Conservation (phyloP, 1,140 invertebrate genomes). For the Glomeris maerens region DNA sequence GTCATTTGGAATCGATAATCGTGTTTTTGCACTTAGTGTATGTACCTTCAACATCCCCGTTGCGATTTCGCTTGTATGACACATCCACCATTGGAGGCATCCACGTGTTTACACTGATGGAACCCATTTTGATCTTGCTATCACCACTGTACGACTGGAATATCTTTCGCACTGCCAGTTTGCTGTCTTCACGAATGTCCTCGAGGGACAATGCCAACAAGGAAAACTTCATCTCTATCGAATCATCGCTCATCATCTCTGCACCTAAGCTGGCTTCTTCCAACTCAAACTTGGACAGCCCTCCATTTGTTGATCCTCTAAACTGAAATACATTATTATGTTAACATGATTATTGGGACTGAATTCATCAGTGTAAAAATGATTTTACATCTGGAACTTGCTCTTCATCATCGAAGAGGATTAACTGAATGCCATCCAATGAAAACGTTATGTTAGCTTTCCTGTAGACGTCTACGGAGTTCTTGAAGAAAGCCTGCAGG, state of each 20-base stretch:
- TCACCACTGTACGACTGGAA: constrained; percentile 49
- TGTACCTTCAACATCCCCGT: constrained; percentile 38
- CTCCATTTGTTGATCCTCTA: constrained; percentile 36
- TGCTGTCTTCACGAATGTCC: constrained; percentile 53
- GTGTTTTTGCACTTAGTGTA: constrained; percentile 1
- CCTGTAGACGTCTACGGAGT: constrained; percentile 45
- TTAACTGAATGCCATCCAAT: constrained; percentile 50
- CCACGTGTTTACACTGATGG: constrained; percentile 46
- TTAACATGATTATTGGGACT: background rate
- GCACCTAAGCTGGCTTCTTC: constrained; percentile 48
- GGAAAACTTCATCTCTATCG: constrained; percentile 52
- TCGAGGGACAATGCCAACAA: constrained; percentile 51
- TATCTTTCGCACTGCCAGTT: constrained; percentile 49
- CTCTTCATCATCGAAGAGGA: constrained; percentile 57
- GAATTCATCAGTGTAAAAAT: background rate
- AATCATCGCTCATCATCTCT: constrained; percentile 51
- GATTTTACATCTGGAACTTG: constrained; percentile 21
- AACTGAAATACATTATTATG: background rate
- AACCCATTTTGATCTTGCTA: constrained; percentile 39
- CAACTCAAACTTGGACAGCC: constrained; percentile 51
- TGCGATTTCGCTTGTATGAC: constrained; percentile 43
- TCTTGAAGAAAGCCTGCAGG: constrained; percentile 55
- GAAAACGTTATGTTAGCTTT: constrained; percentile 42
- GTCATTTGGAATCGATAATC: no score
- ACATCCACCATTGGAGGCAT: constrained; percentile 50